Conservation (phyloP, 1,140 invertebrate genomes). For the Drosophila athabasca region DNA sequence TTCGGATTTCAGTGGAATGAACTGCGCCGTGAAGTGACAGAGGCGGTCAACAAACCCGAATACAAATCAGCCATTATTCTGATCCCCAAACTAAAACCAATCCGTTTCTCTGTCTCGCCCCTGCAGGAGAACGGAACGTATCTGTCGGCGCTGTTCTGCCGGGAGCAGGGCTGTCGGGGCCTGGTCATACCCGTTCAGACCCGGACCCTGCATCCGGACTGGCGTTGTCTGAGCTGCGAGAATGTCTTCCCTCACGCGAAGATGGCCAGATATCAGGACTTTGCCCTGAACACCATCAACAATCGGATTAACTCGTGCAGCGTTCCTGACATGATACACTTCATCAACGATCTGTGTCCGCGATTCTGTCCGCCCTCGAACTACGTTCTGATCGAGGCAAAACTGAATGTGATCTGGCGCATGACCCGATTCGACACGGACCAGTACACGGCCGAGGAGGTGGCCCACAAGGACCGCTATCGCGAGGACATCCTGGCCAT, state of each 20-base stretch:
- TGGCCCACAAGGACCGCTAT: constrained; percentile 78
- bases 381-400: constrained; percentile 79
- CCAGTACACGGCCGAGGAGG: constrained; percentile 65
- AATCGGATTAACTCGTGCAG: constrained; percentile 78
- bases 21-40: constrained; percentile 30
- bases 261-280: constrained; percentile 81
- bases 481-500: constrained; percentile 83
- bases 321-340: constrained; percentile 76
- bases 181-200: constrained; percentile 79
- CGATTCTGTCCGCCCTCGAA: constrained; percentile 79
- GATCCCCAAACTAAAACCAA: neutral
- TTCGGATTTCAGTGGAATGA: neutral
- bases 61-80: neutral
- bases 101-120: neutral
- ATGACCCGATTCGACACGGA: constrained; percentile 67
- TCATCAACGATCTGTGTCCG: constrained; percentile 79
- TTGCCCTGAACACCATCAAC: constrained; percentile 79
- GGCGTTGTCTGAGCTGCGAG: constrained; percentile 76
- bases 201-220: constrained; percentile 74
- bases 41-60: constrained; percentile 9
- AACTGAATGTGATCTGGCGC: constrained; percentile 80
- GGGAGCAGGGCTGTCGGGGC: constrained; percentile 75
- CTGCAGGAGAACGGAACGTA: constrained; percentile 80
- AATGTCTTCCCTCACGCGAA: constrained; percentile 73
- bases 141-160: constrained; percentile 76